Evolutionary conservation across 2,113 vertebrate genomes (phyloP).

Genomic region (Zosterops pallidus): DNA sequence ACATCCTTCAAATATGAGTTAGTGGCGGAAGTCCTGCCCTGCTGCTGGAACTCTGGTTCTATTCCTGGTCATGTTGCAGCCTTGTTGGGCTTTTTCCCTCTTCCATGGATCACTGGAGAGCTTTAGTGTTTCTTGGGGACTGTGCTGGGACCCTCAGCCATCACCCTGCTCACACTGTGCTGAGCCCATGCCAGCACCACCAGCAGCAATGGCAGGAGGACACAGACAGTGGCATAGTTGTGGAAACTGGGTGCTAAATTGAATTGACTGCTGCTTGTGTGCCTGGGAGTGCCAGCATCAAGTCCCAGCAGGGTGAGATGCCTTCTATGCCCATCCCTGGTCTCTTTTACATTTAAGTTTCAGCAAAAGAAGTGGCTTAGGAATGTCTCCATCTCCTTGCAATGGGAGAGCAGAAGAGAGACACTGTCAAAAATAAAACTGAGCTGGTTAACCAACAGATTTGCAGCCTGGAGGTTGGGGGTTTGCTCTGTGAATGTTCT

Average conservation of each 20-base stretch:
- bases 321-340: background rate
- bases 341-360: background rate
- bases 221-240: rapidly evolving
- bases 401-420: background rate
- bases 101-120: background rate
- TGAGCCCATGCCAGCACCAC: rapidly evolving
- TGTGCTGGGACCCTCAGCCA: background rate
- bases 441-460: background rate
- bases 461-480: background rate
- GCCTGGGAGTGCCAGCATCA: background rate
- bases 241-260: background rate
- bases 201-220: background rate
- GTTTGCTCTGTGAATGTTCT: background rate
- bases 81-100: background rate
- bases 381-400: background rate
- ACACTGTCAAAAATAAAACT: background rate
- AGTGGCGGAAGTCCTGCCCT: background rate
- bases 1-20: background rate
- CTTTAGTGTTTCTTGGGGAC: background rate
- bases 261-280: background rate
- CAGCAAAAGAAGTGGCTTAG: background rate
- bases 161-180: rapidly evolving
- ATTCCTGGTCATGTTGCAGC: background rate
- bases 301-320: background rate
- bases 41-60: background rate